Percentiles rank a stretch among this genome's conserved stretches.
Conservation (phyloP, 2,797 vertebrate species). For the Neosilurus hyrtlii region DNA sequence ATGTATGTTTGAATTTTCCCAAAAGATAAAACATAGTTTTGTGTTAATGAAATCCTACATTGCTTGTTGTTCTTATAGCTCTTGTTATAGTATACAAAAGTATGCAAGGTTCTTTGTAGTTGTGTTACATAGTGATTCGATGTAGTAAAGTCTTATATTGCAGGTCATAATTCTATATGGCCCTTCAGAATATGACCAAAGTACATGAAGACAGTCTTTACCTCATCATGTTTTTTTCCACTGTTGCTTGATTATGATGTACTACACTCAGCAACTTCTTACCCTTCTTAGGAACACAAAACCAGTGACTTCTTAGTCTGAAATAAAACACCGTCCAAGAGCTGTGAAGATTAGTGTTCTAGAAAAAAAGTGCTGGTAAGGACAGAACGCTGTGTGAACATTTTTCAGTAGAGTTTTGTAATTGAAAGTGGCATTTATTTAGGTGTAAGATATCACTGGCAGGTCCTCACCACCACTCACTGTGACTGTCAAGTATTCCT, state of each 20-base stretch:
- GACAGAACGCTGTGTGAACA: slow-evolving; percentile 29
- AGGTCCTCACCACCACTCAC: slow-evolving; percentile 9
- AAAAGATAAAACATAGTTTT: too few species aligned
- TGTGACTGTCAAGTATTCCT: not conserved
- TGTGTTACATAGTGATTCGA: not conserved
- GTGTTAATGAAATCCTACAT: too few species aligned
- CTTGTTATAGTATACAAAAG: too few species aligned
- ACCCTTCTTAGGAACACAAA: slow-evolving; percentile 40
- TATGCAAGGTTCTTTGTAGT: too few species aligned
- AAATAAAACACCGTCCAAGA: slow-evolving; percentile 41
- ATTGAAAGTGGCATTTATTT: slow-evolving; percentile 37
- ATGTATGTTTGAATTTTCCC: too few species aligned
- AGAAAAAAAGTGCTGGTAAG: slow-evolving; percentile 48
- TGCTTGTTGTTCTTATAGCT: too few species aligned
- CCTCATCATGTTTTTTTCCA: not conserved
- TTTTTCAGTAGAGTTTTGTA: slow-evolving; percentile 10
- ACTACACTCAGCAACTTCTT: slow-evolving; percentile 20
- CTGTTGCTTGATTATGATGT: slow-evolving; percentile 16
- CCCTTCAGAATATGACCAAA: slow-evolving; percentile 1
- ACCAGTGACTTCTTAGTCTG: slow-evolving; percentile 32
- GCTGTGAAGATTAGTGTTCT: slow-evolving; percentile 42
- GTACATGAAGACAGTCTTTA: not conserved
- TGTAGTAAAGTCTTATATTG: not conserved
- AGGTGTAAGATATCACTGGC: slow-evolving; percentile 30
- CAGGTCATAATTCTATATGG: not conserved